Evolutionary conservation across 2,113 vertebrate species (phyloP), one percentile per base, ranked within the genome.

Genomic region (Speoplatyrhinus poulsoni): DNA sequence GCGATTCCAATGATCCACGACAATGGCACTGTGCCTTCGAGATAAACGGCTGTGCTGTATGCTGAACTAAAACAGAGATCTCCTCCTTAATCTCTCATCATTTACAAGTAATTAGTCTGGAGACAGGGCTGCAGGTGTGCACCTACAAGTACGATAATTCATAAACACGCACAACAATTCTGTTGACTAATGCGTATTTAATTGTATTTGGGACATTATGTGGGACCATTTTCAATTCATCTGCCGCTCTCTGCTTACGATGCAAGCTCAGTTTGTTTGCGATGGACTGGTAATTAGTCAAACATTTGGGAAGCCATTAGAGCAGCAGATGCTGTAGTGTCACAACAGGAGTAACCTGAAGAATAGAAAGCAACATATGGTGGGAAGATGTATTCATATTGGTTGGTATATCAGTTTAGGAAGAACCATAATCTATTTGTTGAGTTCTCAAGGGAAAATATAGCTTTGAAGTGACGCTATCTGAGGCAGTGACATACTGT

Each of bases 301-400:
- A 70, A 80, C 78, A 82, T 77, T 75, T 85, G 81, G 85, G 68
- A 74, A 80, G 78, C 76, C 75, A 82, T 89, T 88, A 82, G 72
- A 75, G 62, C 36, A 80, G 72, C 80, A 85, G 76, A 86, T 71
- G 69, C 56, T 80, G 32, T 9, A 73, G 70, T 74, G 60, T 55
- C 60, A 63, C 66, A 60, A 36, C 67, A 63, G 57, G 65, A 62
- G 19, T 53, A 64, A 58, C 33, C 12, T 15, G 48, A 75, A 33
- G 55, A 71, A 62, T 36, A 49, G 33, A 72, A 50, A 60, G 67
- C 12, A 57, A 63, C 32, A 53, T 32, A 62, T 16, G 47, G 15
- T 52, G 55, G 33, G 49, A 73, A 64, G 58, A 69, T 65, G 16
- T 57, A 53, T 62, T n/a, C 10, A 3, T 41, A 26, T 2, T 26